These are phyloP conservation scores for Darevskia mixta DNA, from an alignment of 2,797 vertebrate species.

Conservation along the genomic window DNA sequence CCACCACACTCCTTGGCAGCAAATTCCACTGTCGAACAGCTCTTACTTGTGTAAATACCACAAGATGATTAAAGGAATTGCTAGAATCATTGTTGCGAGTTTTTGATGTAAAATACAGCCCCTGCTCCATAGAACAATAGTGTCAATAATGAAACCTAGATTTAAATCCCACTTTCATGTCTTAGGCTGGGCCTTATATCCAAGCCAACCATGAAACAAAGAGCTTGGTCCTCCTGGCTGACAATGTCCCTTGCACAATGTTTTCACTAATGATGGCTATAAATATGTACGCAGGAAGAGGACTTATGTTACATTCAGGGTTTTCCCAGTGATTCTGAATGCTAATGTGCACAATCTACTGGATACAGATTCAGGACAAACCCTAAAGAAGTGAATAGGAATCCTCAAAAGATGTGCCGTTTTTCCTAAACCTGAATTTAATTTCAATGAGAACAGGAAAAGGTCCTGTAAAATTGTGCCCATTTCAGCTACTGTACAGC, in stretches of 20 bases:
- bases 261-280: not conserved
- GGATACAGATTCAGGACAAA: not conserved
- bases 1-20: too few relatives aligned
- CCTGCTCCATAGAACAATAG: not conserved
- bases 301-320: not conserved
- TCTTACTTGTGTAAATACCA: too few relatives aligned
- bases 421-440: not conserved
- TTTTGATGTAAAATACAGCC: not conserved
- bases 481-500: not conserved
- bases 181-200: not conserved
- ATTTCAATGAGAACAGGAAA: not conserved
- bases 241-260: not conserved
- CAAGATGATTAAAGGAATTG: not conserved
- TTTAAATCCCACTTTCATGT: not conserved
- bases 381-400: not conserved
- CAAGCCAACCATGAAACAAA: not conserved
- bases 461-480: not conserved
- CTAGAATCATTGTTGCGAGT: accelerated
- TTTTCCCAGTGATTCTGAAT: not conserved
- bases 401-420: not conserved
- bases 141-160: not conserved
- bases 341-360: not conserved
- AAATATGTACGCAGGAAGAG: not conserved
- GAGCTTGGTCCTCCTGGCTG: not conserved
- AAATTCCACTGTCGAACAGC: too few relatives aligned